Evolutionary conservation across 2,888 invertebrate species (phyloP), one percentile per base, ranked within the genome.

Genomic region (Eristalis arbustorum): DNA sequence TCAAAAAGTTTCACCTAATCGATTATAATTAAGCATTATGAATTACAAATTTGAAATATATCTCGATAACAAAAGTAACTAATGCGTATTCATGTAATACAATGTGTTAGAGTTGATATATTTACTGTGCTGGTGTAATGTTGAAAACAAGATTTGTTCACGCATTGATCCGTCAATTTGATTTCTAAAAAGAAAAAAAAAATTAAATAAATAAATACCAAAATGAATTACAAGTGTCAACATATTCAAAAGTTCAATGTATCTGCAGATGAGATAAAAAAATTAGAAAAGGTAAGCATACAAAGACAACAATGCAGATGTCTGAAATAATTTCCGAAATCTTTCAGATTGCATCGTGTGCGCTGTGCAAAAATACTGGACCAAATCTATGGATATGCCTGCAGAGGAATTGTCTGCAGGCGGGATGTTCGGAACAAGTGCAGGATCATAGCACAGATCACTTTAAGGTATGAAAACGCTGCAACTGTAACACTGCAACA

Each of bases 351-450:
- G 91, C 94, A 88, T 92, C 93, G 91, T 98, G 97, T 93, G 94
- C 95, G 83, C 95, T 96, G 90, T 98, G 97, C 90, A 94, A 95
- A 56, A 95, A 95, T 88, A 93, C 94, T 13, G 97, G 96, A 1
- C 96, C 96, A 68, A 96, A 97, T 92, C 94, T 98, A 75, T 98
- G 98, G 98, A 94, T 98, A 81, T 98, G 98, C 90, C 93, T 98
- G 77, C 95, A 96, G 90, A 95, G 95, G 56, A 95, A 96, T 71
- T 98, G 98, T 91, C 94, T 95, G 74, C 96, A 95, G 91, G 94
- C 97, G 62, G 97, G 97, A 75, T 98, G 98, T 93, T 96, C 97
- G 3, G 97, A 97, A 91, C 95, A 95, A 62, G 95, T 95, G 88
- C 95, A 96, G 90, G 97, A 98, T 91, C 98, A 98, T 92, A 97